Conservation (phyloP, 2,797 vertebrate species). For the Coregonus ussuriensis region DNA sequence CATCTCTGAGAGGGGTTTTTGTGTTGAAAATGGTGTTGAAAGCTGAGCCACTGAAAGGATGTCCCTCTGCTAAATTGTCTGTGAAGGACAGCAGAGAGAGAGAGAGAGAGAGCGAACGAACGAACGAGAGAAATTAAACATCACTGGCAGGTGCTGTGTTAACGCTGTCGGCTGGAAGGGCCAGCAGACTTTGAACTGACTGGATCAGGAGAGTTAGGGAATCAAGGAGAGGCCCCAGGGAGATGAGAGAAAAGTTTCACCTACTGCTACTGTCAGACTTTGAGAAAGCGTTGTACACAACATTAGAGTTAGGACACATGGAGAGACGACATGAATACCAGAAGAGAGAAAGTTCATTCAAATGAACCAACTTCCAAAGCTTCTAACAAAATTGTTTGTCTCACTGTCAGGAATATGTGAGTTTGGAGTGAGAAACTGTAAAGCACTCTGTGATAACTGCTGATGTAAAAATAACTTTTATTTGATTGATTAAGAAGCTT, state of each 20-base stretch:
- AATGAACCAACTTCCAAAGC: neutral
- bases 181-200: conserved; percentile 42
- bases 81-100: conserved; percentile 57
- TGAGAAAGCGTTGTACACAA: conserved; percentile 26
- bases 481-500: neutral
- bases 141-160: neutral
- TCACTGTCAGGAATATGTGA: neutral
- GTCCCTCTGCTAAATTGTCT: conserved; percentile 60
- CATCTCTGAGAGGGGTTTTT: conserved; percentile 31
- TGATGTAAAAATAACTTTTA: no score
- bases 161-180: conserved; percentile 46
- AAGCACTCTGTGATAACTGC: no score
- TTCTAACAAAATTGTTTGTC: neutral
- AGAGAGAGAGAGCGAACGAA: conserved; percentile 1
- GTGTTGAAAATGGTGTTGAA: conserved; percentile 58
- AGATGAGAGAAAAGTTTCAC: conserved; percentile 44
- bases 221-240: conserved; percentile 47
- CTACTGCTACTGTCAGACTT: conserved; percentile 44
- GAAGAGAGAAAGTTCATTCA: neutral
- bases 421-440: neutral
- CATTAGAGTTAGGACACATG: neutral
- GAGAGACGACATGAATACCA: neutral
- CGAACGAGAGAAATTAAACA: neutral
- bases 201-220: conserved; percentile 47
- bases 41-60: conserved; percentile 50